Conservation (phyloP, 2,113 vertebrate species). For the Mola mola region DNA sequence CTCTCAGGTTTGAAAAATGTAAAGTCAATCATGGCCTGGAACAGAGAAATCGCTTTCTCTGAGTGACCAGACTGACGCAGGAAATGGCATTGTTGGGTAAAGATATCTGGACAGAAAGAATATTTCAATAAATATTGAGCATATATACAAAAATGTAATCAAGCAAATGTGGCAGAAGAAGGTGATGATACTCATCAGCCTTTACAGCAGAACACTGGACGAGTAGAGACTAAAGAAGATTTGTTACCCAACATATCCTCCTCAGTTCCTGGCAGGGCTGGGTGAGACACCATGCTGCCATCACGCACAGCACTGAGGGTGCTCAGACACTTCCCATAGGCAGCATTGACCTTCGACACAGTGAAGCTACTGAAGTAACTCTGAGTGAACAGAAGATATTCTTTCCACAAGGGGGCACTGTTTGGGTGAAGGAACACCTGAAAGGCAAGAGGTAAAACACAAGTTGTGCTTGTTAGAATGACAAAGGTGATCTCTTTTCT, state of each 20-base stretch:
- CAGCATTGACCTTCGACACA: constrained; percentile 86
- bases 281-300: constrained; percentile 93
- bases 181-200: too few relatives aligned
- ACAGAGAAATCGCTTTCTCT: constrained; percentile 90
- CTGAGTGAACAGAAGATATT: constrained; percentile 92
- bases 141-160: neutral
- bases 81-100: constrained; percentile 93
- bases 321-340: constrained; percentile 93
- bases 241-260: constrained; percentile 89
- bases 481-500: neutral
- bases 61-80: constrained; percentile 92
- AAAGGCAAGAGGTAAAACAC: neutral
- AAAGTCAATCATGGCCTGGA: constrained; percentile 95
- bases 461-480: neutral
- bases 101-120: constrained; percentile 78
- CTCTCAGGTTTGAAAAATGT: constrained; percentile 96
- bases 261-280: constrained; percentile 87
- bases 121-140: neutral
- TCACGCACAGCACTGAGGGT: constrained; percentile 90
- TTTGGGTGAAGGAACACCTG: constrained; percentile 93
- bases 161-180: neutral
- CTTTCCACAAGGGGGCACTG: constrained; percentile 88
- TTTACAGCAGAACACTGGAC: too few relatives aligned
- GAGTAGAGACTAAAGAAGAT: neutral
- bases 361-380: constrained; percentile 95